Conservation (phyloP, 2,888 invertebrate genomes). For the Bembecia ichneumoniformis region DNA sequence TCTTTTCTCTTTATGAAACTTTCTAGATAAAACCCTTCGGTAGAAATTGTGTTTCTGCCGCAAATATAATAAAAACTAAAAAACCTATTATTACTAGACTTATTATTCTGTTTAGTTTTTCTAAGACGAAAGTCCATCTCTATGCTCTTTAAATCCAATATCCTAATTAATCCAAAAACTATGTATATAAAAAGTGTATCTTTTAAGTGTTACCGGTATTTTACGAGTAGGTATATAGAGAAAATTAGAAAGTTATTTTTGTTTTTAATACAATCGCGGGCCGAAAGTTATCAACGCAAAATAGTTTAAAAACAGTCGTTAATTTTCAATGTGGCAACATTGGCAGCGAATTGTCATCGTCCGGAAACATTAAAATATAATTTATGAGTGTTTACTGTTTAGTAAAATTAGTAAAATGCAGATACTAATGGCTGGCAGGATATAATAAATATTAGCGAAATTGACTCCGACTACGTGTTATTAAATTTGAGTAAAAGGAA, state of each 20-base stretch:
- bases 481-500: constrained; percentile 13
- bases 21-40: too few relatives aligned
- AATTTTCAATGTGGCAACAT: constrained; percentile 64
- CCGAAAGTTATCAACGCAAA: constrained; percentile 57
- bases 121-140: too few relatives aligned
- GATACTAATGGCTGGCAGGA: constrained; percentile 51
- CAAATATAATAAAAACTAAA: too few relatives aligned
- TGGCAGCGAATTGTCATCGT: constrained; percentile 47
- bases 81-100: too few relatives aligned
- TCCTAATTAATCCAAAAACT: too few relatives aligned
- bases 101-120: too few relatives aligned
- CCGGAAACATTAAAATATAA: constrained; percentile 68
- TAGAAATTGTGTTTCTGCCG: too few relatives aligned
- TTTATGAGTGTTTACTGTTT: constrained; percentile 62
- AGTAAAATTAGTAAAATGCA: constrained; percentile 60
- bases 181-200: too few relatives aligned
- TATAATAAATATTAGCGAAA: constrained; percentile 56
- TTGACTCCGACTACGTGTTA: constrained; percentile 41
- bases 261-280: constrained; percentile 35
- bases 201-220: too few relatives aligned
- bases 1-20: too few relatives aligned
- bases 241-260: constrained; percentile 35
- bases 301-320: constrained; percentile 62
- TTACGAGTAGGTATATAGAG: too few relatives aligned
- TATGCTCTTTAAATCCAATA: too few relatives aligned